Percentiles rank a stretch among this genome's conserved stretches.
Evolutionary conservation across 2,888 invertebrate genomes (phyloP).

Genomic region (Macroteleia sp.): DNA sequence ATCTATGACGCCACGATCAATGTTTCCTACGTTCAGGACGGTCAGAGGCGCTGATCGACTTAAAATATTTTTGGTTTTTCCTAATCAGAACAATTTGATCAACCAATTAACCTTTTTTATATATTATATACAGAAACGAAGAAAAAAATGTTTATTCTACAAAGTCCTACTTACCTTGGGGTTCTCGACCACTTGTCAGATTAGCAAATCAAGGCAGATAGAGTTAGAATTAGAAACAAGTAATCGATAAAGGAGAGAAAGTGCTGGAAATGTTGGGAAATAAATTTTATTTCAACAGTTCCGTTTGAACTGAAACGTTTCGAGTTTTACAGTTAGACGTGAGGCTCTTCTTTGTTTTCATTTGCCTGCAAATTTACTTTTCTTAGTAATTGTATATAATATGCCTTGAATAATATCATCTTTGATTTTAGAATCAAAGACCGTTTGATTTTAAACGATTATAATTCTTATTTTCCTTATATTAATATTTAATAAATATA

Average conservation of each 20-base stretch:
- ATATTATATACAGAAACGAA: neutral
- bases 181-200: slow-evolving; percentile 44
- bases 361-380: neutral
- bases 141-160: slow-evolving; percentile 5
- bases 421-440: no score
- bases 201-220: neutral
- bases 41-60: slow-evolving; percentile 35
- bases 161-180: slow-evolving; percentile 28
- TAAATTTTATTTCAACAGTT: slow-evolving; percentile 13
- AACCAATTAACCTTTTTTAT: slow-evolving; percentile 1
- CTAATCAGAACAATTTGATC: no score
- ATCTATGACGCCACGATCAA: slow-evolving; percentile 42
- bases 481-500: no score
- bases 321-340: neutral
- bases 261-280: slow-evolving; percentile 19
- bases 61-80: no score
- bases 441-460: no score
- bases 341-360: neutral
- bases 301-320: neutral
- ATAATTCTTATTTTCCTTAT: no score
- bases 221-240: neutral
- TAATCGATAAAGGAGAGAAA: neutral
- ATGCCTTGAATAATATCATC: no score
- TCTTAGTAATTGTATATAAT: neutral
- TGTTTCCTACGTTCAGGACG: slow-evolving; percentile 49